Evolutionary conservation across 2,888 invertebrate genomes (phyloP), one percentile per base, ranked within the genome.

Genomic region (Ectropis crepuscularia): DNA sequence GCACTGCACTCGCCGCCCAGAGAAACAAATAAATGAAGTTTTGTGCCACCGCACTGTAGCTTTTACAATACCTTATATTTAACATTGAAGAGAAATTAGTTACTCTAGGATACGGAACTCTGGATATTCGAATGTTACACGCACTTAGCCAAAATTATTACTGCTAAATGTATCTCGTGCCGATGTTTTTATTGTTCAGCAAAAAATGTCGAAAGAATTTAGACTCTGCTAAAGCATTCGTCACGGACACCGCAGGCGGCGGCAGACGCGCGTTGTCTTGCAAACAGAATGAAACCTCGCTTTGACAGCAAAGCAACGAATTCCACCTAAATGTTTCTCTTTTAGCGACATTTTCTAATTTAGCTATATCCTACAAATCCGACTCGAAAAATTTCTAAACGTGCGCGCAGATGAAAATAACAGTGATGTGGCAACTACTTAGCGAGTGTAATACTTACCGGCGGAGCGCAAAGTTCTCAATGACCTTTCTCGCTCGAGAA

Each of bases 201-300:
- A 67, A 70, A 67, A 70, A 72, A 61, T 57, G 54, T 49, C 36
- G 41, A 61, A 69, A 71, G 74, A 79, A 78, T 80, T 81, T 72
- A 72, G 73, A 65, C 73, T 69, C 55, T 61, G 66, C 80, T 80
- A 74, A 76, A 65, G 72, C 72, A 85, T 88, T 86, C 78, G 84
- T 83, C 77, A 81, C 81, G 80, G 76, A 70, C 61, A 72, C 74
- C 72, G 74, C 75, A 74, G 69, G 53, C 63, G 43, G 43, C 39
- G 55, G 45, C 68, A 64, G 66, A 61, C 68, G 53, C 57, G 54
- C 54, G 63, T 54, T 63, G 69, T 70, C 68, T 64, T 72, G 67
- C 47, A 70, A 77, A 70, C 65, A 63, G 71, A 78, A 80, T 73
- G 65, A 81, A 76, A 82, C 76, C 39, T 45, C 42, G 28, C 43